These are phyloP conservation scores for Bergia puertoricense DNA, from an alignment of 92 coral and sea anemone genomes.

Conservation along the genomic window DNA sequence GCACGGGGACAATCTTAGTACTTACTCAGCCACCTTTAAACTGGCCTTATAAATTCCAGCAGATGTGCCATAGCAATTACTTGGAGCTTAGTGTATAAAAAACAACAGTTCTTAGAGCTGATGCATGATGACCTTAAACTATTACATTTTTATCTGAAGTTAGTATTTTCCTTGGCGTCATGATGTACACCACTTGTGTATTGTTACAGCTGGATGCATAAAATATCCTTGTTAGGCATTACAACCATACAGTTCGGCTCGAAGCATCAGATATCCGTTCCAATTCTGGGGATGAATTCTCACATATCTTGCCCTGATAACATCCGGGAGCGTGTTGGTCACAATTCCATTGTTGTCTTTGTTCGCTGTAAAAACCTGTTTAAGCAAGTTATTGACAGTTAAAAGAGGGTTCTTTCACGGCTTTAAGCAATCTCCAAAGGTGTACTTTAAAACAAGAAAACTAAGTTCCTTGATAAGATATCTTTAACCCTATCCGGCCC, in stretches of 20 bases:
- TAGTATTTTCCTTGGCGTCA: too few relatives aligned
- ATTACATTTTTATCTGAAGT: too few relatives aligned
- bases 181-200: too few relatives aligned
- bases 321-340: conserved; percentile 13
- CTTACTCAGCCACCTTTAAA: too few relatives aligned
- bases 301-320: conserved; percentile 21
- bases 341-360: conserved; percentile 3
- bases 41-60: too few relatives aligned
- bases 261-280: conserved; percentile 12
- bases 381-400: neutral
- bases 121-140: too few relatives aligned
- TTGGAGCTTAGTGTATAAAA: too few relatives aligned
- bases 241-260: conserved; percentile 33
- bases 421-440: neutral
- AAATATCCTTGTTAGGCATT: neutral
- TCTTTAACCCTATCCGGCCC: too few relatives aligned
- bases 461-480: neutral
- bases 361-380: conserved; percentile 23
- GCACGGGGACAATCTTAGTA: too few relatives aligned
- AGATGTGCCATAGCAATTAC: too few relatives aligned
- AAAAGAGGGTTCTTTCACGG: too few relatives aligned
- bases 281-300: conserved; percentile 14
- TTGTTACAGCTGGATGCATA: neutral
- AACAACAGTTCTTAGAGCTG: too few relatives aligned
- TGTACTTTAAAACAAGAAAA: neutral